These are phyloP conservation scores for Cosmia pyralina DNA, from an alignment of 2,888 invertebrate genomes.

Conservation along the genomic window DNA sequence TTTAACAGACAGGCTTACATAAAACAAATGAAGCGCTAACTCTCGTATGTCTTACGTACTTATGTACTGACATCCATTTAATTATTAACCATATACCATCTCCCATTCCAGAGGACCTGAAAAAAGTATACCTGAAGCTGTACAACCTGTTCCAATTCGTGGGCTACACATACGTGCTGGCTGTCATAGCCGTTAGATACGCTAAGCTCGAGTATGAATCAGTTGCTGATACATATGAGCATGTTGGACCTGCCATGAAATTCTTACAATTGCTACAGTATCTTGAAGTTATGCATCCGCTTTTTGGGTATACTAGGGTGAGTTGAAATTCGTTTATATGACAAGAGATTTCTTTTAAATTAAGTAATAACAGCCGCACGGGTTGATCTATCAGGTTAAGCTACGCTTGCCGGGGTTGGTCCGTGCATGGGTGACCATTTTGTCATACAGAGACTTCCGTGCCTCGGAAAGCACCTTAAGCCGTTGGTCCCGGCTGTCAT, in stretches of 20 bases:
- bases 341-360: too few relatives aligned
- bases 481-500: too few relatives aligned
- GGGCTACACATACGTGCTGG: slow-evolving; percentile 94
- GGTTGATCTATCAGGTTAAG: too few relatives aligned
- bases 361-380: too few relatives aligned
- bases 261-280: slow-evolving; percentile 95
- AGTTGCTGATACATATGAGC: slow-evolving; percentile 92
- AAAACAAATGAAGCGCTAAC: background rate
- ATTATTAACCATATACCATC: background rate
- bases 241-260: slow-evolving; percentile 94
- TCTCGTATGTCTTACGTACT: background rate
- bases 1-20: too few relatives aligned
- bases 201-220: slow-evolving; percentile 93
- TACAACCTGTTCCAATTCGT: slow-evolving; percentile 98
- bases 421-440: too few relatives aligned
- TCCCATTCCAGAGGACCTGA: slow-evolving; percentile 92
- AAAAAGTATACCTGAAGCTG: slow-evolving; percentile 95
- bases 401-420: too few relatives aligned
- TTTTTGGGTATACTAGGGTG: slow-evolving; percentile 95
- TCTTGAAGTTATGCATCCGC: slow-evolving; percentile 96
- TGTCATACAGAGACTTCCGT: too few relatives aligned
- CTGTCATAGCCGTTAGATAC: slow-evolving; percentile 94
- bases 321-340: slow-evolving; percentile 26
- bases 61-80: too few relatives aligned
- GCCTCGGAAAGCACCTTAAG: too few relatives aligned